Percentiles rank a stretch among this genome's conserved stretches.
These are phyloP conservation scores for Ecliptopera silaceata DNA, from an alignment of 2,888 invertebrate genomes.

Conservation along the genomic window DNA sequence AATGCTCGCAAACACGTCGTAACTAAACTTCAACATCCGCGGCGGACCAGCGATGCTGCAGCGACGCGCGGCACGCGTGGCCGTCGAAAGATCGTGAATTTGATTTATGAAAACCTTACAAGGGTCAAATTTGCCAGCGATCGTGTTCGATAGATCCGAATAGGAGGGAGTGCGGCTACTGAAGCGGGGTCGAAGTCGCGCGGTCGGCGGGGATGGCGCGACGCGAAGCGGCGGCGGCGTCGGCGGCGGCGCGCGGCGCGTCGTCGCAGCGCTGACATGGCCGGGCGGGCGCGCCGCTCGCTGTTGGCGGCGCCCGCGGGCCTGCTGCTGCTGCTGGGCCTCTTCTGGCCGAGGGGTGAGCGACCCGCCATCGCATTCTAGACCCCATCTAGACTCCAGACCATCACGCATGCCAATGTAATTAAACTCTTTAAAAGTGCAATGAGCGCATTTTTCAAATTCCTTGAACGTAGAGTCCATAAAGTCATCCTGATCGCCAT, in stretches of 20 bases:
- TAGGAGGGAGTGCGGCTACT: conserved; percentile 69
- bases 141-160: conserved; percentile 70
- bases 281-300: conserved; percentile 80
- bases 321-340: conserved; percentile 80
- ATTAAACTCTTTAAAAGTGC: conserved; percentile 4
- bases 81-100: conserved; percentile 76
- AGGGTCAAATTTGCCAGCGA: conserved; percentile 67
- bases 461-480: not conserved
- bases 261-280: conserved; percentile 80
- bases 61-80: conserved; percentile 72
- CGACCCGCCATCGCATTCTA: not conserved
- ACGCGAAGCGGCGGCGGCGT: conserved; percentile 66
- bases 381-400: not conserved
- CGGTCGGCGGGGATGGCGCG: conserved; percentile 67
- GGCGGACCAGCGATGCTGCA: conserved; percentile 73
- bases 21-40: conserved; percentile 67
- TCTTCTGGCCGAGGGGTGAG: conserved; percentile 79
- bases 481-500: not conserved
- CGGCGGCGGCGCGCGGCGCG: conserved; percentile 70
- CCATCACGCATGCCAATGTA: conserved; percentile 10
- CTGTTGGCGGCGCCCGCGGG: conserved; percentile 81
- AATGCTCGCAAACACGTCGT: conserved; percentile 79
- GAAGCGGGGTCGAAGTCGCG: conserved; percentile 59
- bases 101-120: conserved; percentile 75
- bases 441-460: conserved; percentile 6